phyloP scores from a whole-genome alignment of 2,888 invertebrate species.

The Orthosia gothica region DNA sequence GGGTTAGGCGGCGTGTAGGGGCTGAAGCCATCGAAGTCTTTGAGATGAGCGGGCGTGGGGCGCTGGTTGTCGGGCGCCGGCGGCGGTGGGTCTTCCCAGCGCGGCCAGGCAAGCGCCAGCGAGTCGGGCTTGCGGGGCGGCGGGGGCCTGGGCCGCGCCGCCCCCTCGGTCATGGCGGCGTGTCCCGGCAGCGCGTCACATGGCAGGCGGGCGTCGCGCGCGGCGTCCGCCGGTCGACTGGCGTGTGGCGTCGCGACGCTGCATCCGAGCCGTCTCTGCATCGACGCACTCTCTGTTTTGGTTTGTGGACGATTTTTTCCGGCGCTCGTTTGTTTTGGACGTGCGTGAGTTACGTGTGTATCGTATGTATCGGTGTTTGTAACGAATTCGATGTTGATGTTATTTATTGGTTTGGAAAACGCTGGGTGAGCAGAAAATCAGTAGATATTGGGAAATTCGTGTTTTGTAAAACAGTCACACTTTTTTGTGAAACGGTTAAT shows the following conservation, averaged over 20 bases:
- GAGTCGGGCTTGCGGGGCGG: conserved; percentile 90
- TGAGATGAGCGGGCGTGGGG: conserved; percentile 73
- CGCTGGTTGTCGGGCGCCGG: conserved; percentile 84
- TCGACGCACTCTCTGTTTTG: conserved; percentile 77
- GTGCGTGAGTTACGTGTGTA: conserved; percentile 68
- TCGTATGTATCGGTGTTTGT: conserved; percentile 44
- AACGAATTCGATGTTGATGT: conserved; percentile 61
- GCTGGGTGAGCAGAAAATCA: conserved; percentile 27
- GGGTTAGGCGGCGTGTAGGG: conserved; percentile 91
- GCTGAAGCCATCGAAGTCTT: conserved; percentile 88
- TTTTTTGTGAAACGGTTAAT: not conserved
- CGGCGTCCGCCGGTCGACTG: conserved; percentile 83
- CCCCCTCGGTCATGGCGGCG: conserved; percentile 88
- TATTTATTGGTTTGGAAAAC: conserved; percentile 61
- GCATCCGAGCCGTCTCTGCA: conserved; percentile 71
- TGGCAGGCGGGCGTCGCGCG: conserved; percentile 79
- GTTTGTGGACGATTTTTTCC: conserved; percentile 68
- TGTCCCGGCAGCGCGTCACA: conserved; percentile 80
- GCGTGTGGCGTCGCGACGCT: conserved; percentile 78
- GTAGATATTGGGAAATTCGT: conserved; percentile 8
- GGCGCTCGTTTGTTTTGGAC: conserved; percentile 67
- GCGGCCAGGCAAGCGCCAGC: conserved; percentile 84
- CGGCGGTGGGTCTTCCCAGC: conserved; percentile 90
- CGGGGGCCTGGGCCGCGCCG: conserved; percentile 89
- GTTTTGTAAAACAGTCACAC: not conserved